Conservation (phyloP, 1,140 invertebrate genomes). For the Philaenus spumarius region DNA sequence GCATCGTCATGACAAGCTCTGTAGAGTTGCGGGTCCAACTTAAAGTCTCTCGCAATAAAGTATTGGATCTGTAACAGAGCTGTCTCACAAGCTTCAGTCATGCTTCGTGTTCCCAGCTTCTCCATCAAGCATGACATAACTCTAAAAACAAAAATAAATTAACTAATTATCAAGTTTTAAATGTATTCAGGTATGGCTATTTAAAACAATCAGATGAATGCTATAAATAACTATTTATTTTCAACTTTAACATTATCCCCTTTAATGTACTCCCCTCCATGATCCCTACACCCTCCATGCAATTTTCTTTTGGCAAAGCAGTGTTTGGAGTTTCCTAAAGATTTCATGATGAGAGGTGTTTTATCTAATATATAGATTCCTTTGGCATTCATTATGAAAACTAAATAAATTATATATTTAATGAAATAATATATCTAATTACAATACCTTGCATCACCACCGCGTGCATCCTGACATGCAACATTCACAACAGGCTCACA, state of each 20-base stretch:
- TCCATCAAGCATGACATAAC: constrained; percentile 93
- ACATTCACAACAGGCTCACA: constrained; percentile 75
- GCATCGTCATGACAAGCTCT: constrained; percentile 84
- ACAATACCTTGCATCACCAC: constrained; percentile 32
- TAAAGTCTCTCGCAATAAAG: constrained; percentile 92
- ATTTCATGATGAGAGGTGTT: too few species aligned
- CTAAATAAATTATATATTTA: too few species aligned
- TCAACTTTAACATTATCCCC: too few species aligned
- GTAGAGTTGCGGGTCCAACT: constrained; percentile 85
- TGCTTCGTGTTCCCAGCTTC: constrained; percentile 72
- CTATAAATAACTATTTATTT: too few species aligned
- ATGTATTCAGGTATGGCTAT: background rate
- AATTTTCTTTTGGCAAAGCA: too few species aligned
- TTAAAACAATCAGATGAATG: background rate
- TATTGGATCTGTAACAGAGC: constrained; percentile 94
- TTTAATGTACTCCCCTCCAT: too few species aligned
- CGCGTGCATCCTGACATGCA: constrained; percentile 50
- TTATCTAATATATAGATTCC: too few species aligned
- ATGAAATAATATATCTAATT: too few species aligned
- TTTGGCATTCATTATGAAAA: too few species aligned
- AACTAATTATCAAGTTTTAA: background rate
- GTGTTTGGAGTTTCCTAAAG: too few species aligned
- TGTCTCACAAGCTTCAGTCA: constrained; percentile 85
- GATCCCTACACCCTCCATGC: background rate
- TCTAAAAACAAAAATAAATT: constrained; percentile 43